phyloP scores from a whole-genome alignment of 2,113 vertebrate species.

The Danionella cerebrum region DNA sequence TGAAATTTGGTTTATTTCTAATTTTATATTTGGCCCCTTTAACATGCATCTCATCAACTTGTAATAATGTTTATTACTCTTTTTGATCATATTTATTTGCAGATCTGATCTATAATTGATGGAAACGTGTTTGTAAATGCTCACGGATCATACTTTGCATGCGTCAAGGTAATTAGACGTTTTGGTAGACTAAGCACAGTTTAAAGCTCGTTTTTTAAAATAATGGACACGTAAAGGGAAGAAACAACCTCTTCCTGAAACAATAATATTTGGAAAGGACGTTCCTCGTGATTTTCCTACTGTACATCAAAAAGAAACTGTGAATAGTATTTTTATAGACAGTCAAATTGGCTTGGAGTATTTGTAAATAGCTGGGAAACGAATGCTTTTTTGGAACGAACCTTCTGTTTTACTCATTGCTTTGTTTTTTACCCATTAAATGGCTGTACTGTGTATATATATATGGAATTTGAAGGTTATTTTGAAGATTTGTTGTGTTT shows the following conservation, averaged over 20 bases:
- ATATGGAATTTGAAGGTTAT: constrained; percentile 77
- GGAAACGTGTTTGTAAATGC: neutral
- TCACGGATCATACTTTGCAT: constrained; percentile 6
- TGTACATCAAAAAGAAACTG: constrained; percentile 81
- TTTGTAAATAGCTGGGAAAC: constrained; percentile 86
- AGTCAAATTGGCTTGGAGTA: constrained; percentile 78
- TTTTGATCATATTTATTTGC: neutral
- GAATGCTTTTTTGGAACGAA: constrained; percentile 45
- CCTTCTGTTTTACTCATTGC: constrained; percentile 32
- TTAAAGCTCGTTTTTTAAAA: too few relatives aligned
- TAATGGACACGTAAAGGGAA: constrained; percentile 29
- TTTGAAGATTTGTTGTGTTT: constrained; percentile 42
- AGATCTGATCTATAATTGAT: neutral
- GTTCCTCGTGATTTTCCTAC: constrained; percentile 64
- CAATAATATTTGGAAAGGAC: constrained; percentile 40
- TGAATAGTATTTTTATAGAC: constrained; percentile 99
- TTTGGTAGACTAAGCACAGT: constrained; percentile 60
- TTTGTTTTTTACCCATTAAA: constrained; percentile 40
- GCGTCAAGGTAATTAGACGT: constrained; percentile 15
- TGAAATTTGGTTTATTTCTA: neutral
- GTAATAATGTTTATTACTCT: neutral
- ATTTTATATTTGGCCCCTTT: too few relatives aligned
- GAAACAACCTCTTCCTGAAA: constrained; percentile 41
- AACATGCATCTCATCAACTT: too few relatives aligned
- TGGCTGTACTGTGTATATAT: constrained; percentile 72